Evolutionary conservation across 2,888 invertebrate genomes (phyloP), one percentile per base, ranked within the genome.

Genomic region (Nemurella pictetii): DNA sequence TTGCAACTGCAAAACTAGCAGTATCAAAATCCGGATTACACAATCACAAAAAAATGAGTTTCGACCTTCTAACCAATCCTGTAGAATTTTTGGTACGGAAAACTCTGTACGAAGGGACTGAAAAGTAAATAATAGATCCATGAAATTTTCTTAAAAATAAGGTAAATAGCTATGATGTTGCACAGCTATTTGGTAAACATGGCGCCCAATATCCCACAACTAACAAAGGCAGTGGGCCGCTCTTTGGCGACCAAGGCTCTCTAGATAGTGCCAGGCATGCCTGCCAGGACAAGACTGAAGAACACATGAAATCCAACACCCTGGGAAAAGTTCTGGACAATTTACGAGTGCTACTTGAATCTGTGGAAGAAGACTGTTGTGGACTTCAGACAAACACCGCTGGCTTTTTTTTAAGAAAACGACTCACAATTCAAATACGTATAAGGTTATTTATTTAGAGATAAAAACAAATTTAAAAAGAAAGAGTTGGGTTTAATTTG

Each of bases 231-330:
- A n/a, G n/a, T n/a, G 75, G 27, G 75, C 27, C 9, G 75, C 27
- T 12, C 0, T 80, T 4, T 32, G 1, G 4, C 7, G n/a, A n/a
- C 4, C 2, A 29, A 7, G 7, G 32, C n/a, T 29, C 12, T 29
- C 9, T 15, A 29, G n/a, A 5, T 2, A 29, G 4, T 29, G 3
- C 27, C 3, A 7, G 80, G n/a, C n/a, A 80, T 80, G 80, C 7
- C 27, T 28, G 7, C 27, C 9, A 1, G 75, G 75, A 75, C 75
- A 20, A 9, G 9, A 30, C 15, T 30, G 81, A 36, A 81, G 25
- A 81, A 35, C 25, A 26, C 9, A 26, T 82, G 82, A 82, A 82
- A 82, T 55, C 20, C 73, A 25, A 82, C 82, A 82, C 82, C 82
- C 82, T 72, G 55, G 82, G 82, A 72, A 82, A 32, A 36, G 12